Evolutionary conservation across 2,797 vertebrate species (phyloP).

Genomic region (Sphenodon punctatus): DNA sequence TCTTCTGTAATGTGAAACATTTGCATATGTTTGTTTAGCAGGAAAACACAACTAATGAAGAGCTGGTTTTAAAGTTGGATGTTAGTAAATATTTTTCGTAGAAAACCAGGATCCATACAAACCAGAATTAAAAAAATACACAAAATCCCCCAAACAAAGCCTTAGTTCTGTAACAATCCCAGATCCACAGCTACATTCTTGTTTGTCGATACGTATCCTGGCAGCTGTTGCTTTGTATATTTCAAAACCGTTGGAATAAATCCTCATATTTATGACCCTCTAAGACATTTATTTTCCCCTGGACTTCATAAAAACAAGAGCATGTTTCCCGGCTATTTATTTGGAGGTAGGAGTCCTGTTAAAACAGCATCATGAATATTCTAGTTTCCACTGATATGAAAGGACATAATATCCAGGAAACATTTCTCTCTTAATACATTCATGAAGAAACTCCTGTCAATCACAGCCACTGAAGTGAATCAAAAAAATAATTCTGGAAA

Average conservation of each 20-base stretch:
- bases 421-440: conserved; percentile 47
- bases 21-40: neutral
- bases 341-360: conserved; percentile 55
- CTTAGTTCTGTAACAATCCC: conserved; percentile 2
- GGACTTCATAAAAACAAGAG: conserved; percentile 58
- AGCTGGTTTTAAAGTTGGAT: neutral
- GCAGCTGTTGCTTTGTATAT: conserved; percentile 67
- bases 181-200: neutral
- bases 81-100: neutral
- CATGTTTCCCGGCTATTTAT: conserved; percentile 41
- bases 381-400: conserved; percentile 69
- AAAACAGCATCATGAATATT: conserved; percentile 73
- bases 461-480: conserved; percentile 64
- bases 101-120: neutral
- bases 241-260: conserved; percentile 61
- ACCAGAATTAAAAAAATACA: neutral
- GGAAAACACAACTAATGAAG: neutral
- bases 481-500: conserved; percentile 53
- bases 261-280: conserved; percentile 31
- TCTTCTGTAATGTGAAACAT: no score
- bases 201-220: conserved; percentile 55
- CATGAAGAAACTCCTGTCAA: conserved; percentile 66
- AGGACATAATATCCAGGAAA: conserved; percentile 67
- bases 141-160: neutral
- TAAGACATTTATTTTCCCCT: conserved; percentile 61